These are phyloP conservation scores for Tuberolachnus salignus DNA, from an alignment of 2,888 invertebrate genomes.

Conservation along the genomic window DNA sequence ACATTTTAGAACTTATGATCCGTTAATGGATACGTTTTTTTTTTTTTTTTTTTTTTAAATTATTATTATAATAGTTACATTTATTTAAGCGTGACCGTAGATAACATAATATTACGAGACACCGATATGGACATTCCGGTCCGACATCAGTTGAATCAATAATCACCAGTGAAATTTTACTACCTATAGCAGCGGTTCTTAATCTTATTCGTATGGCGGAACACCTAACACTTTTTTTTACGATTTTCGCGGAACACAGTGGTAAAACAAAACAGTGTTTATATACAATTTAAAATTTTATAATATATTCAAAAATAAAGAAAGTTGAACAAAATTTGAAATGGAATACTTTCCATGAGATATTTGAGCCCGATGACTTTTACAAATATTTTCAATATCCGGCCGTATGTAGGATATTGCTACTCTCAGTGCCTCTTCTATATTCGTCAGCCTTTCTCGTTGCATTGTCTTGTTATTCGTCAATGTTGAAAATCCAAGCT, in stretches of 20 bases:
- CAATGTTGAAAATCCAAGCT: not conserved
- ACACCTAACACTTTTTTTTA: not conserved
- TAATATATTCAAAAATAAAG: not conserved
- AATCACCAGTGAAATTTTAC: too few species aligned
- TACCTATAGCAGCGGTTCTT: not conserved
- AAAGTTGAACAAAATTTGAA: not conserved
- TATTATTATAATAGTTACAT: too few species aligned
- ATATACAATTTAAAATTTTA: not conserved
- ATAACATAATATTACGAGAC: too few species aligned
- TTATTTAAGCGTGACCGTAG: too few species aligned
- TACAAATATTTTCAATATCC: not conserved
- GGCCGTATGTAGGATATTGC: not conserved
- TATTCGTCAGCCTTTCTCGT: not conserved
- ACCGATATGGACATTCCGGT: too few species aligned
- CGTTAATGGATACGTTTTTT: too few species aligned
- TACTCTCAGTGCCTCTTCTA: not conserved
- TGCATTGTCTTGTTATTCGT: not conserved
- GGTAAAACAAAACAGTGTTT: not conserved
- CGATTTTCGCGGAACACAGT: not conserved
- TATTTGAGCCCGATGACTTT: slow-evolving; percentile 2
- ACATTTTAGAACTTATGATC: too few species aligned
- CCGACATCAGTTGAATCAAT: too few species aligned
- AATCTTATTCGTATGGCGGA: not conserved
- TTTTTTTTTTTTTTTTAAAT: too few species aligned
- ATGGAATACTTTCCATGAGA: not conserved